Base-by-base conservation (phyloP, 2,888 invertebrate species). In the Aleiodes leptofemur region DNA sequence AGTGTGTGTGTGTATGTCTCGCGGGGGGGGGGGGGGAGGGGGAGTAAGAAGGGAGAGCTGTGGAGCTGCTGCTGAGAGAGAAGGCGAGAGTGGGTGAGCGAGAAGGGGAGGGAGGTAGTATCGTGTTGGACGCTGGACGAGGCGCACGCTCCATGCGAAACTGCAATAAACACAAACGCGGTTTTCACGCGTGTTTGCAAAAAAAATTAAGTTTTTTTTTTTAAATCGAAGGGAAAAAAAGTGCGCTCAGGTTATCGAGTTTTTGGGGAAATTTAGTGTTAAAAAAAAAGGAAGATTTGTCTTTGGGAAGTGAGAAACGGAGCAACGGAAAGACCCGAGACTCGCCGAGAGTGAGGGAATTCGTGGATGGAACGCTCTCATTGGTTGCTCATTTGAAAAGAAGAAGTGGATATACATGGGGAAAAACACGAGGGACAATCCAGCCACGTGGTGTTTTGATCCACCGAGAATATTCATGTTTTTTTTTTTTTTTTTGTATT, bases 41-140 rank as follows among this genome's bases (percentile, higher is more conserved):
- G 77, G 77, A 64, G 68, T 57, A 14, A 74, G 78, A 71, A 77
- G 73, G 73, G 77, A 76, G 61, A 59, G 64, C 16, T 76, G 74
- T 70, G 77, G 23, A 74, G 79, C 72, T 74, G 85, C 81, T 38
- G 9, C 43, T 80, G 84, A 82, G 86, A 81, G 84, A 83, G 83
- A 82, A 79, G 78, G 76, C 74, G 78, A 61, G 74, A 56, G 69
- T 73, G 74, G 57, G 79, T 71, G 80, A 78, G 83, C 83, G 87
- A 83, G 85, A 82, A 82, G 83, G 82, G 83, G 82, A 84, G 82
- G 84, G 83, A 83, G 80, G 83, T 83, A 85, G 88, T 88, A 86
- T 86, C 88, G 88, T 86, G 86, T 87, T 85, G 86, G 88, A 87
- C 88, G 87, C 88, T 87, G 88, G 87, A 87, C 86, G 87, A 88